These are phyloP conservation scores for Megalops atlanticus DNA, from an alignment of 2,113 vertebrate species.

Conservation along the genomic window DNA sequence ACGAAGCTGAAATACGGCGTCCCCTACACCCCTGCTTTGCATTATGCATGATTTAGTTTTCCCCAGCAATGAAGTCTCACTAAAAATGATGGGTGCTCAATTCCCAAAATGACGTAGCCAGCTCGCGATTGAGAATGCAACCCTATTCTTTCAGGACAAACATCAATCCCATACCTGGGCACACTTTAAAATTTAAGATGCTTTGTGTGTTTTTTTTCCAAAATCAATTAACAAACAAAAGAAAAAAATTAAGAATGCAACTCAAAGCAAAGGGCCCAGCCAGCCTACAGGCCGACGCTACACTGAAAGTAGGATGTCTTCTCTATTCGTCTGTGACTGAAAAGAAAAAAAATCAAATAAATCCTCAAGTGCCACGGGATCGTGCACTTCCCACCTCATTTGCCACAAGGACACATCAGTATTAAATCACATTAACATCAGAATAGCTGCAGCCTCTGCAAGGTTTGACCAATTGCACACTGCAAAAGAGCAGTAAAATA, in stretches of 20 bases:
- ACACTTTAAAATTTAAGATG: too few relatives aligned
- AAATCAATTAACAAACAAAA: too few relatives aligned
- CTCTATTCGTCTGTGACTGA: neutral
- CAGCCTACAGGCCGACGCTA: neutral
- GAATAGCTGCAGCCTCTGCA: slow-evolving; percentile 14
- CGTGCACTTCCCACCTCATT: slow-evolving; percentile 42
- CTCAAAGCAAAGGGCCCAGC: neutral
- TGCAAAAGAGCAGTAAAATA: neutral
- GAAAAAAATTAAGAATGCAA: neutral
- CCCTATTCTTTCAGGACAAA: too few relatives aligned
- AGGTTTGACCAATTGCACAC: slow-evolving; percentile 6
- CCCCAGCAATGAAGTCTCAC: too few relatives aligned
- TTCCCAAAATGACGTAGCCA: too few relatives aligned
- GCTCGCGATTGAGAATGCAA: too few relatives aligned
- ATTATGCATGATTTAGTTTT: too few relatives aligned
- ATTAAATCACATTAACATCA: slow-evolving; percentile 39
- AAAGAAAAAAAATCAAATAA: slow-evolving; percentile 36
- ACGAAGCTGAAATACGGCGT: too few relatives aligned
- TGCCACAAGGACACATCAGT: slow-evolving; percentile 42
- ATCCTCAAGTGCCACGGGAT: neutral
- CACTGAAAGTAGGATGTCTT: neutral
- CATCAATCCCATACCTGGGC: too few relatives aligned
- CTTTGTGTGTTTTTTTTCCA: too few relatives aligned
- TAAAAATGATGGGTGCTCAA: too few relatives aligned
- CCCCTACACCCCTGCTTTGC: too few relatives aligned